phyloP scores from a whole-genome alignment of 2,113 vertebrate genomes.

The Coracopsis vasa region DNA sequence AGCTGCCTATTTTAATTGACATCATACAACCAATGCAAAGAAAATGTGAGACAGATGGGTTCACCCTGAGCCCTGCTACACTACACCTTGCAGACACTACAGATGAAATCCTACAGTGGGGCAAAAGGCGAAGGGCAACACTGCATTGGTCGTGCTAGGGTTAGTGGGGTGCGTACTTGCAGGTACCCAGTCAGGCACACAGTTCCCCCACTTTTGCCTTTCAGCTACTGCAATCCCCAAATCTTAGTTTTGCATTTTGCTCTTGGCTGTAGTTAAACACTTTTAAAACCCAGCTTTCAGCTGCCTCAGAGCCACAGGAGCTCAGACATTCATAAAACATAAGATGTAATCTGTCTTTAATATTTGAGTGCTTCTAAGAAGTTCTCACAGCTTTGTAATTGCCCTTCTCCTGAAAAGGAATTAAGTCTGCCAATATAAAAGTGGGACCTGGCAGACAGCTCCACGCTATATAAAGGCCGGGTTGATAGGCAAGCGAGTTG shows the following conservation, averaged over 20 bases:
- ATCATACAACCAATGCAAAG: not conserved
- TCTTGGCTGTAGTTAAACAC: not conserved
- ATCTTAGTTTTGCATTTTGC: not conserved
- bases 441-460: not conserved
- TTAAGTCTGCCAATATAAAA: not conserved
- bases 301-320: not conserved
- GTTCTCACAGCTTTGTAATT: not conserved
- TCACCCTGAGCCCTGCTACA: not conserved
- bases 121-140: rapidly evolving
- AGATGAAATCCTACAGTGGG: not conserved
- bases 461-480: not conserved
- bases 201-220: not conserved
- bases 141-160: rapidly evolving
- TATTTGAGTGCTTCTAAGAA: not conserved
- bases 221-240: not conserved
- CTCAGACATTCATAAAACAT: not conserved
- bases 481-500: not conserved
- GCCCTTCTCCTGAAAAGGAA: not conserved
- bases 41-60: not conserved
- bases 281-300: not conserved
- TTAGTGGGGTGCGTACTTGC: rapidly evolving
- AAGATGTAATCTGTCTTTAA: not conserved
- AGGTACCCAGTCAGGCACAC: not conserved
- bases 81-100: not conserved
- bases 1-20: not conserved